These are phyloP conservation scores for Frieseomelitta varia DNA, from an alignment of 1,140 invertebrate species.

Conservation along the genomic window DNA sequence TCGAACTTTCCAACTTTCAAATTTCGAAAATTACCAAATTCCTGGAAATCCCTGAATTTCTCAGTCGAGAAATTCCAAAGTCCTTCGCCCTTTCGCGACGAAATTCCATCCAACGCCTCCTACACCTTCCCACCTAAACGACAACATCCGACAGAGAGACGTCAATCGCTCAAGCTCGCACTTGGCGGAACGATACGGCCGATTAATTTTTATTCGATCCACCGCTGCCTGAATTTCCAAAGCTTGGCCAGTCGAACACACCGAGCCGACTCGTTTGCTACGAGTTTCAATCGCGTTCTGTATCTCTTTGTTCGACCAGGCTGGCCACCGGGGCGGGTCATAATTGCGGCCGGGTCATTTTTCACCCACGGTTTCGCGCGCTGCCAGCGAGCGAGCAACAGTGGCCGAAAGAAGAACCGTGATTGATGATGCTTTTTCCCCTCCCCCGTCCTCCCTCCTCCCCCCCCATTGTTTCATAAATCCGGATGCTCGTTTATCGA, in stretches of 20 bases:
- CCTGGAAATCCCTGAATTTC: too few species aligned
- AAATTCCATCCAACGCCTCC: too few species aligned
- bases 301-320: conserved; percentile 52
- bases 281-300: conserved; percentile 41
- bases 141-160: too few species aligned
- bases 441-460: too few species aligned
- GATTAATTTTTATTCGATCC: conserved; percentile 20
- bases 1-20: too few species aligned
- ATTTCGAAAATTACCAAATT: too few species aligned
- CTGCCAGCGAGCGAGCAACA: conserved; percentile 37
- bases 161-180: too few species aligned
- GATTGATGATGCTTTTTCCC: conserved; percentile 74
- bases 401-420: conserved; percentile 63
- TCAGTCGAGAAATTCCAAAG: too few species aligned
- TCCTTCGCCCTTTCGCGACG: too few species aligned
- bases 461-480: conserved; percentile 68
- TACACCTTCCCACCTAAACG: too few species aligned
- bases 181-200: not conserved
- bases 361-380: conserved; percentile 70
- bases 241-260: not conserved
- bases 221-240: not conserved
- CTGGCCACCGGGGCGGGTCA: conserved; percentile 52
- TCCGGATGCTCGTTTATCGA: conserved; percentile 72
- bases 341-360: conserved; percentile 76
- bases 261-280: not conserved